Percentiles rank a stretch among this genome's conserved stretches.
These are phyloP conservation scores for Temnothorax ravouxi DNA, from an alignment of 2,888 invertebrate genomes.

Conservation along the genomic window DNA sequence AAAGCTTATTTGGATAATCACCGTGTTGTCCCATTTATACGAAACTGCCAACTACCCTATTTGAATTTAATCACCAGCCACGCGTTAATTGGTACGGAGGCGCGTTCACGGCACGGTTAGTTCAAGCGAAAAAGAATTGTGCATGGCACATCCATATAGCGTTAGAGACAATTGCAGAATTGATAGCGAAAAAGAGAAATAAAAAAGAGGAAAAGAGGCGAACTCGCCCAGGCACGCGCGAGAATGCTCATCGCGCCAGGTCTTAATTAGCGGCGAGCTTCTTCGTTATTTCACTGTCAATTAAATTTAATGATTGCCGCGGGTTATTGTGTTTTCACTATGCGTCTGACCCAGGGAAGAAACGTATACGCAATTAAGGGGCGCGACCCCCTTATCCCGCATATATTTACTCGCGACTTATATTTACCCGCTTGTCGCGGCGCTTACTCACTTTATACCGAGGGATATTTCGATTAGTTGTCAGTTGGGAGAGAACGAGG, in stretches of 20 bases:
- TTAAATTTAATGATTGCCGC: slow-evolving; percentile 76
- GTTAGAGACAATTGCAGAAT: slow-evolving; percentile 43
- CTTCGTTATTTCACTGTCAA: slow-evolving; percentile 78
- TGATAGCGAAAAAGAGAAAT: slow-evolving; percentile 32
- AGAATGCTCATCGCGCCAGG: slow-evolving; percentile 19
- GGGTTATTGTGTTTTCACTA: slow-evolving; percentile 54
- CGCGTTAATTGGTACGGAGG: slow-evolving; percentile 4
- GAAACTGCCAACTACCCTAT: neutral
- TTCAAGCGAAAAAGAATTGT: slow-evolving; percentile 8
- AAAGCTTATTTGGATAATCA: slow-evolving; percentile 1
- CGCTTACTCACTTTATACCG: neutral
- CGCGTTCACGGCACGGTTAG: slow-evolving; percentile 7
- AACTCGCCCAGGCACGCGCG: slow-evolving; percentile 41
- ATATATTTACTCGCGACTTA: neutral
- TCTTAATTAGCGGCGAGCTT: slow-evolving; percentile 70
- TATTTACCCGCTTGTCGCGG: slow-evolving; percentile 29
- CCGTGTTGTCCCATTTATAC: slow-evolving; percentile 8
- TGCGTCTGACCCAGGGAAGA: slow-evolving; percentile 21
- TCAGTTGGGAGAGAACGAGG: neutral
- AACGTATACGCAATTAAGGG: slow-evolving; percentile 25
- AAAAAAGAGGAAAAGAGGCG: slow-evolving; percentile 2
- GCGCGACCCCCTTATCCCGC: slow-evolving; percentile 8
- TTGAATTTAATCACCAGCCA: slow-evolving; percentile 5
- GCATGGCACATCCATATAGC: neutral
- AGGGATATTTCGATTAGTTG: neutral